Evolutionary conservation across 1,140 invertebrate genomes (phyloP).

Genomic region (Steinernema khuongi): DNA sequence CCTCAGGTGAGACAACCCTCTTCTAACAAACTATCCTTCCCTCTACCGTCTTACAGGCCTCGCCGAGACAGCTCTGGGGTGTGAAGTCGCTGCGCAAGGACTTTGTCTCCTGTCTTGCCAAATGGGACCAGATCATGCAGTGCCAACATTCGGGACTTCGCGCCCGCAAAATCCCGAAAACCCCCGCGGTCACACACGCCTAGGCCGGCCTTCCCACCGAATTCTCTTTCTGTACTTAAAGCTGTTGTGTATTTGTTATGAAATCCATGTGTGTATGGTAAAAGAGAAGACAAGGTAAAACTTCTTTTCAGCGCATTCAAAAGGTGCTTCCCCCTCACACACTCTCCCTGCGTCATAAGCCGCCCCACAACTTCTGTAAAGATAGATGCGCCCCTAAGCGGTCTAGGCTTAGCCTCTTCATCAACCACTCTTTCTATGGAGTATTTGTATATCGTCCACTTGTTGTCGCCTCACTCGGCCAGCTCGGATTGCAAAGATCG

Average conservation of each 20-base stretch:
- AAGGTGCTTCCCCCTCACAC: too few relatives aligned
- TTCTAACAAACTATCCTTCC: background rate
- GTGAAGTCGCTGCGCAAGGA: conserved; percentile 57
- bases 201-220: background rate
- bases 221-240: background rate
- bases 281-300: too few relatives aligned
- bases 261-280: too few relatives aligned
- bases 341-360: too few relatives aligned
- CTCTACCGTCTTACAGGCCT: conserved; percentile 34
- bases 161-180: conserved; percentile 48
- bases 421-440: too few relatives aligned
- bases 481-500: too few relatives aligned
- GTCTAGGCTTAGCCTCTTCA: too few relatives aligned
- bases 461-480: too few relatives aligned
- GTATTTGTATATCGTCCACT: too few relatives aligned
- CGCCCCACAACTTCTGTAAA: too few relatives aligned
- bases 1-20: conserved; percentile 43
- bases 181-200: background rate
- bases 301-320: too few relatives aligned
- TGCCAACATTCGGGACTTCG: conserved; percentile 57
- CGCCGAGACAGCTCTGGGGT: conserved; percentile 54
- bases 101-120: conserved; percentile 54
- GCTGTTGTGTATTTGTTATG: conserved; percentile 9
- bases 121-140: conserved; percentile 57
- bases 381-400: too few relatives aligned